Base-by-base conservation (phyloP, 2,888 invertebrate species). In the Pyrgus malvae region DNA sequence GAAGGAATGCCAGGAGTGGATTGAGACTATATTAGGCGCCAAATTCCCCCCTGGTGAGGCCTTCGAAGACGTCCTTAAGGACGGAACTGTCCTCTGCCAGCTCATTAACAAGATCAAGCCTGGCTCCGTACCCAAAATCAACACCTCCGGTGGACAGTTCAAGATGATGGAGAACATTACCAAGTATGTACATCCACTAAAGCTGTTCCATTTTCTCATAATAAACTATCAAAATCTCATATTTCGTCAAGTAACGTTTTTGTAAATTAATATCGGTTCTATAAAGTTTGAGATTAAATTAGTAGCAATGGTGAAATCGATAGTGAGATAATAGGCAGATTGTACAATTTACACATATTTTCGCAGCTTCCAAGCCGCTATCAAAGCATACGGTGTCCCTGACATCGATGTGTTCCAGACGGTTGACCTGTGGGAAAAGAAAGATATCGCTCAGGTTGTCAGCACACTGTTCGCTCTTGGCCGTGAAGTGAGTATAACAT, bases 131-230 rank as follows among this genome's bases (percentile, higher is more conserved):
- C 77, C 93, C 76, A 99, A 98, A 89, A 95, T 99, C 90, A 98
- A 99, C 92, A 93, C 94, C 67, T 93, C 94, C 42, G 98, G 98
- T 68, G 98, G 98, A 79, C 98, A 98, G 80, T 99, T 99, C 94
- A 99, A 99, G 82, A 95, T 99, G 95, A 99, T 99, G 99, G 99
- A 99, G 89, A 99, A 99, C 92, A 97, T 99, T 85, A 97, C 97
- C 91, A 92, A 94, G 95, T 98, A 81, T 92, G 94, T 44, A 12
- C 9, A 27, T 8, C 9, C 8, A 27, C 9, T 8, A 7, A 23
- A 23, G 6, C 3, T 23, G 6, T 23, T 23, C 6, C 3, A 23
- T 23, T 6, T 23, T 23, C 6, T 4, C 23, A 23, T 6, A 35
- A 11, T 14, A 35, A 7, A 11, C 6, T n/a, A 2, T 33, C 33